phyloP scores from a whole-genome alignment of 1,140 invertebrate genomes.

The Gerris buenoi region DNA sequence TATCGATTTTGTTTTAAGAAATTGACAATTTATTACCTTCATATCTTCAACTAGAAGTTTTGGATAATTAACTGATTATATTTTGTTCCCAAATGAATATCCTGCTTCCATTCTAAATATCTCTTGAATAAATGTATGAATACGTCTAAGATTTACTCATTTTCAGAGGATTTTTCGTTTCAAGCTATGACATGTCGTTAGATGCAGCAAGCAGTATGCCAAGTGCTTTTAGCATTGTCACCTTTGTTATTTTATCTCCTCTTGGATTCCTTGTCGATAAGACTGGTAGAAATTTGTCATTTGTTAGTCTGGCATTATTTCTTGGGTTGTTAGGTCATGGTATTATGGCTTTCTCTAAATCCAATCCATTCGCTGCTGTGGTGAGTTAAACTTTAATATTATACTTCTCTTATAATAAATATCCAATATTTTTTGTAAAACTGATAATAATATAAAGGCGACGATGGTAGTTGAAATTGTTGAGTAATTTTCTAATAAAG shows the following conservation, averaged over 20 bases:
- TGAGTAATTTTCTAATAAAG: too few relatives aligned
- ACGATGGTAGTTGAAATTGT: too few relatives aligned
- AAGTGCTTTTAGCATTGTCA: not conserved
- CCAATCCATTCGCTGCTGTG: not conserved
- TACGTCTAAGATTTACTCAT: too few relatives aligned
- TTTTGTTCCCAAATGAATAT: not conserved
- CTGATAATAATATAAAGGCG: too few relatives aligned
- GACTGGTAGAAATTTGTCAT: not conserved
- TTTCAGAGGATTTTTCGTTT: not conserved
- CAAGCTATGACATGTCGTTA: not conserved
- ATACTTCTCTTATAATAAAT: too few relatives aligned
- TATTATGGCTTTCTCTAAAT: not conserved
- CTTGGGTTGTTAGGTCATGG: not conserved
- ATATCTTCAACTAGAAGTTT: not conserved
- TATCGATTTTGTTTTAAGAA: not conserved
- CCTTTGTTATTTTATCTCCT: not conserved
- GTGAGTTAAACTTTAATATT: too few relatives aligned
- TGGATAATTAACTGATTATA: not conserved
- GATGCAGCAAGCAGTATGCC: not conserved
- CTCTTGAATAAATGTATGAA: too few relatives aligned
- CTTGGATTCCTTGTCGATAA: not conserved
- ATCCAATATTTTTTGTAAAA: too few relatives aligned
- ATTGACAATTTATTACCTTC: not conserved
- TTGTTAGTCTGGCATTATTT: not conserved
- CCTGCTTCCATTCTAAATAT: too few relatives aligned